phyloP scores from a whole-genome alignment of 2,797 vertebrate species.

The Hippopotamyrus pictus region DNA sequence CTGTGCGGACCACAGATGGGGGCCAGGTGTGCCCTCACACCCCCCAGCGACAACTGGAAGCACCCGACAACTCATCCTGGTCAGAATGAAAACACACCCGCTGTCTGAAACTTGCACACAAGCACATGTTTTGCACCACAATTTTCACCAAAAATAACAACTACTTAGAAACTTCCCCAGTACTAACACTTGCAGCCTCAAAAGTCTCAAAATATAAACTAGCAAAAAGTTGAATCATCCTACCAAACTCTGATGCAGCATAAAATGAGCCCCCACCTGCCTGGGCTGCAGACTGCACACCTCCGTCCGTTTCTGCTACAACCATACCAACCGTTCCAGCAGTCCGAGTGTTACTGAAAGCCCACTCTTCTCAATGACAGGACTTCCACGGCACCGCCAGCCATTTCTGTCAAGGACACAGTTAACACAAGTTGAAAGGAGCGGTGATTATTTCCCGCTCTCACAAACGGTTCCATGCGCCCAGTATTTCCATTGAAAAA shows the following conservation, averaged over 20 bases:
- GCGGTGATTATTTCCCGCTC: not conserved
- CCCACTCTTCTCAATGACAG: not conserved
- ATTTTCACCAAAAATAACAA: not conserved
- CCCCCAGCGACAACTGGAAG: not conserved
- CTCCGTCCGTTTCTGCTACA: not conserved
- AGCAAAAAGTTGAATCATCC: not conserved
- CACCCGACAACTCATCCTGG: not conserved
- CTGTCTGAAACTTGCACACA: not conserved
- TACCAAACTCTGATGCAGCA: not conserved
- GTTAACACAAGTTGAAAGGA: slow-evolving; percentile 1
- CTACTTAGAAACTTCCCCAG: not conserved
- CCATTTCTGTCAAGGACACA: slow-evolving; percentile 12
- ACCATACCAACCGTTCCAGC: not conserved
- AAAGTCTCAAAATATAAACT: not conserved
- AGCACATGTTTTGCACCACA: not conserved
- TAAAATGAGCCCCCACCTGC: not conserved
- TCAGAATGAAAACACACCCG: not conserved
- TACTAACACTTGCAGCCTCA: not conserved
- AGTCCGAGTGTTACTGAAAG: not conserved
- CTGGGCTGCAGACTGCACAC: not conserved
- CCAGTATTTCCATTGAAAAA: not conserved
- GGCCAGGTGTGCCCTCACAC: not conserved
- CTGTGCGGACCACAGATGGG: not conserved
- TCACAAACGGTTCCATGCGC: not conserved
- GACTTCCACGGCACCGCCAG: not conserved